phyloP scores from a whole-genome alignment of 1,140 invertebrate genomes.

The Phymastichus coffea region DNA sequence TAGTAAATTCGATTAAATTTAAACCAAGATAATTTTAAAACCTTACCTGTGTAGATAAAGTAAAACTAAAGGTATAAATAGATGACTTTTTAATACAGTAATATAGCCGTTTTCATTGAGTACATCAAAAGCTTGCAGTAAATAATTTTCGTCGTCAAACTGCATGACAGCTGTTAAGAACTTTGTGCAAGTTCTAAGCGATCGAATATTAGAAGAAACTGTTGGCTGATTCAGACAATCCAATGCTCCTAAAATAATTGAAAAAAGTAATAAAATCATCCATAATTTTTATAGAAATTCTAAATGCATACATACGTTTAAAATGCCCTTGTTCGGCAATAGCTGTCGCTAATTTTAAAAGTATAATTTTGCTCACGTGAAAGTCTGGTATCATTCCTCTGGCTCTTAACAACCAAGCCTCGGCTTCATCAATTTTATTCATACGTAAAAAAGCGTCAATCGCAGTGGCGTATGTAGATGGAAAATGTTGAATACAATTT shows the following conservation, averaged over 20 bases:
- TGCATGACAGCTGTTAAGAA: neutral
- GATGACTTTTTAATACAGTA: neutral
- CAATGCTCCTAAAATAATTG: neutral
- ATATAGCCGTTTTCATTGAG: neutral
- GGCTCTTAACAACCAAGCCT: neutral
- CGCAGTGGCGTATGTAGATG: neutral
- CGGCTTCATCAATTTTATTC: neutral
- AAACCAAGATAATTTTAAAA: neutral
- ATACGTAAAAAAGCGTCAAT: neutral
- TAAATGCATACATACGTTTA: no score
- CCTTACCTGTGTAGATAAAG: neutral
- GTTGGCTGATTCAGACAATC: neutral
- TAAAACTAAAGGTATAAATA: neutral
- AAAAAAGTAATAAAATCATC: neutral
- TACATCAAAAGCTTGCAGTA: neutral
- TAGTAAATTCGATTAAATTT: no score
- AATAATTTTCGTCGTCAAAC: neutral
- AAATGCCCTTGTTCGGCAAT: no score
- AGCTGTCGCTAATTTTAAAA: no score
- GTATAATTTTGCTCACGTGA: neutral
- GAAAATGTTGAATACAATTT: neutral
- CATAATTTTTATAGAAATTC: no score
- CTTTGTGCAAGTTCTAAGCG: neutral
- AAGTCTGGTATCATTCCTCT: neutral
- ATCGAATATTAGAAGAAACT: no score